Evolutionary conservation across 2,113 vertebrate genomes (phyloP), one percentile per base, ranked within the genome.

Genomic region (Phylloscopus trochiloides): DNA sequence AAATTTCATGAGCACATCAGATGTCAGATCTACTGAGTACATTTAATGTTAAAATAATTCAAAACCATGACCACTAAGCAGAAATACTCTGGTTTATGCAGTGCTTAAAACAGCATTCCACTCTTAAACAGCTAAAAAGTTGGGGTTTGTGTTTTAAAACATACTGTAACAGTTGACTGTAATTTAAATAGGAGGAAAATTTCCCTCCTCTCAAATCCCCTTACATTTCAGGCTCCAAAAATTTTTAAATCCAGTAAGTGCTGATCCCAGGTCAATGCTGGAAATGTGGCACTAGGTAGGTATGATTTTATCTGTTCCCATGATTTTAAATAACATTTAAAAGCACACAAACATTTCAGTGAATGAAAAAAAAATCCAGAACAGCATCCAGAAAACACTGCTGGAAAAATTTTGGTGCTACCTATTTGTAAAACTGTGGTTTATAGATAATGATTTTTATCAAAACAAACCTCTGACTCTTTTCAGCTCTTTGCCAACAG

Each of bases 1-100:
- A 66, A 89, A 89, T 68, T 82, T 92, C 71, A 91, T 47, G 95
- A 97, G 40, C 68, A 97, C 43, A 96, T 90, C 58, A 95, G 91
- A 92, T 66, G 76, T 88, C 81, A 96, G 74, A 66, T 54, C 62
- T 97, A 87, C 19, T 92, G 58, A 94, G 58, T 28, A 95, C 15
- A 91, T 40, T 93, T 38, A 70, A 43, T 43, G 78, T 31, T 78
- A 74, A 92, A 76, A 78, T 52, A 32, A 55, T 47, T 86, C 57
- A 83, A 66, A 93, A 72, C 54, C 34, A 65, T 28, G 31, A 92
- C 52, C 40, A 50, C 47, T 66, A 72, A 76, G n/a, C 58, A 83
- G 86, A 88, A 89, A 74, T 62, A 67, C 9, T 75, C n/a, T 65
- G 57, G 42, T 55, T 93, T 76, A 80, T 26, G 34, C 63, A 93